A percentile compares a stretch with the other conserved stretches of the same genome.
Conservation (phyloP, 2,888 invertebrate species). For the Deladenus siricidicola region DNA sequence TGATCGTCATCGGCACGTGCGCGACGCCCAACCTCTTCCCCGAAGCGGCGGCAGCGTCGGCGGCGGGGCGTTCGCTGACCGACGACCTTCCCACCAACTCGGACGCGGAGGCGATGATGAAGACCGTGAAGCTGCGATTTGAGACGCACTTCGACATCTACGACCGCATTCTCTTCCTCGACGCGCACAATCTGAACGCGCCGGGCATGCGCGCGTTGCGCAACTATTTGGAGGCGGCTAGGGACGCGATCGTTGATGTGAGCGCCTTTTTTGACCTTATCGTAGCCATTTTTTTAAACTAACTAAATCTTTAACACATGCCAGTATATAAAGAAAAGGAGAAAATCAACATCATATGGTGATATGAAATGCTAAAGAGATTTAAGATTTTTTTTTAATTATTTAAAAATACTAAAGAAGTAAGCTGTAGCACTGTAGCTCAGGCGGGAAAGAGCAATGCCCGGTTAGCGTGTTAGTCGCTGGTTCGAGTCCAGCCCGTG, state of each 20-base stretch:
- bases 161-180: conserved; percentile 61
- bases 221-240: conserved; percentile 58
- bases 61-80: conserved; percentile 34
- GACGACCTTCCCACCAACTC: conserved; percentile 56
- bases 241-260: conserved; percentile 59
- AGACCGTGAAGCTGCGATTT: conserved; percentile 56
- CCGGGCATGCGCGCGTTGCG: conserved; percentile 63
- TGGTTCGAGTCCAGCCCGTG: too few relatives aligned
- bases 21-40: conserved; percentile 45
- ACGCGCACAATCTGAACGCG: conserved; percentile 63
- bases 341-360: too few relatives aligned
- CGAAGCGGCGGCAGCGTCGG: conserved; percentile 23
- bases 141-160: conserved; percentile 62
- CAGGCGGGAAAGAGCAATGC: too few relatives aligned
- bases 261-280: too few relatives aligned
- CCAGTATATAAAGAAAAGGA: too few relatives aligned
- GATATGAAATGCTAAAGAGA: too few relatives aligned
- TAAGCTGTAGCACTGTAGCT: too few relatives aligned
- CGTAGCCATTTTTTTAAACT: too few relatives aligned
- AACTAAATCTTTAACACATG: too few relatives aligned
- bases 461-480: too few relatives aligned
- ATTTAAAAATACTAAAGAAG: too few relatives aligned
- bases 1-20: conserved; percentile 65
- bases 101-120: conserved; percentile 59
- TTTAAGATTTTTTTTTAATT: too few relatives aligned